Base-by-base conservation (phyloP, 2,888 invertebrate genomes). In the Osmoderma eremita region DNA sequence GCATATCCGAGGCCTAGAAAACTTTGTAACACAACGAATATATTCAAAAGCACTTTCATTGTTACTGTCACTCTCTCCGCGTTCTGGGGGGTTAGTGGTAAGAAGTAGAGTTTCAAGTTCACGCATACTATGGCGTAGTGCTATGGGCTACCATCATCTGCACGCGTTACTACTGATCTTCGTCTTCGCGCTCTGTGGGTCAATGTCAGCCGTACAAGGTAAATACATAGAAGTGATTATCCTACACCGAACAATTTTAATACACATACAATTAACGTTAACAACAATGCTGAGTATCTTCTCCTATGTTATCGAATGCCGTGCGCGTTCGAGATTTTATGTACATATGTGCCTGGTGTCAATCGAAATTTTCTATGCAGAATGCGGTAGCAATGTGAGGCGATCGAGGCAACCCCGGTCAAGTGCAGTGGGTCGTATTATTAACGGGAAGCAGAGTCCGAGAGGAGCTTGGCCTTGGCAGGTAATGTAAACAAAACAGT, bases 401-500 rank as follows among this genome's bases (percentile, higher is more conserved):
- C 84, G 84, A 72, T 85, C 85, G 51, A 80, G 90, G 67, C 90
- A 90, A 76, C 90, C 89, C 24, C 81, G 90, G 0, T 78, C 83
- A 2, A 80, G 78, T 56, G 74, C 76, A 51, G 74, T 78, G 51
- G 88, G 90, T 3, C 85, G 92, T 69, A 91, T 93, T 76, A 91
- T 93, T 76, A 91, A 89, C 75, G 93, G 93, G 0, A 87, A 89
- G 76, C 90, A 91, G 73, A 91, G 91, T 67, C 88, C 87, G 68
- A 84, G 89, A 75, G 93, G 92, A 17, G 91, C 93, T 3, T 93
- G 93, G 93, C 93, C 93, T 0, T 93, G 93, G 93, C 93, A 91
- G 87, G 91, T 90, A 77, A 78, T 41, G 61, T 63, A 63, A 53
- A 62, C 18, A 53, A 65, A 30, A 22, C 49, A 51, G 50, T 48